Evolutionary conservation across 2,113 vertebrate species (phyloP).

Genomic region (Clupea harengus): DNA sequence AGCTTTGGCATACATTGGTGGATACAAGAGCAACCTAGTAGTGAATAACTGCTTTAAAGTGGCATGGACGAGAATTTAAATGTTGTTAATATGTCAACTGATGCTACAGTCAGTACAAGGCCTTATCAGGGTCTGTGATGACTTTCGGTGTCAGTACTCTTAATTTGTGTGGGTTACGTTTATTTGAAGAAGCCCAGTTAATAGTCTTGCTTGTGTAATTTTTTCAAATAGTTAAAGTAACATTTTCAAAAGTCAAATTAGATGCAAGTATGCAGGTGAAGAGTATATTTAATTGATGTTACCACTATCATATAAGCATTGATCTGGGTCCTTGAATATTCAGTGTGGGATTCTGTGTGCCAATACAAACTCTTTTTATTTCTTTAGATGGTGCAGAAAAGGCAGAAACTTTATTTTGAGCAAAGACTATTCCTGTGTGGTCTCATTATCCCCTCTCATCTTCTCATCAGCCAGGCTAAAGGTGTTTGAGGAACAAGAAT

Average conservation of each 20-base stretch:
- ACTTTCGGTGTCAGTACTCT: background rate
- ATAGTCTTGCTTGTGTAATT: background rate
- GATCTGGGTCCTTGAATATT: background rate
- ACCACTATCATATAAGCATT: background rate
- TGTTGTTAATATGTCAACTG: background rate
- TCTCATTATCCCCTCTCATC: slow-evolving; percentile 4
- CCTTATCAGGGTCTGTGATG: background rate
- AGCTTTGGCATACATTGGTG: no score
- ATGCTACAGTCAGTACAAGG: background rate
- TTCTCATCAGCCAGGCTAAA: background rate
- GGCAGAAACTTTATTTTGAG: background rate
- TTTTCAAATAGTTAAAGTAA: background rate
- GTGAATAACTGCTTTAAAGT: background rate
- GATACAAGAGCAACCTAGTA: background rate
- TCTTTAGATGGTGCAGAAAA: background rate
- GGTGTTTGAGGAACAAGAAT: slow-evolving; percentile 2
- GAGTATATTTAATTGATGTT: background rate
- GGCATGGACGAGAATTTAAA: background rate
- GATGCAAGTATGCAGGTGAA: background rate
- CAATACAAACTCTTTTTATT: background rate
- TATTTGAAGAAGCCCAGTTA: background rate
- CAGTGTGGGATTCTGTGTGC: background rate
- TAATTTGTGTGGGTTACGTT: background rate
- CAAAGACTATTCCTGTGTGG: background rate
- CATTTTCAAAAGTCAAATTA: background rate